Evolutionary conservation across 92 coral and sea anemone genomes (phyloP).

Genomic region (Bergia sp.): DNA sequence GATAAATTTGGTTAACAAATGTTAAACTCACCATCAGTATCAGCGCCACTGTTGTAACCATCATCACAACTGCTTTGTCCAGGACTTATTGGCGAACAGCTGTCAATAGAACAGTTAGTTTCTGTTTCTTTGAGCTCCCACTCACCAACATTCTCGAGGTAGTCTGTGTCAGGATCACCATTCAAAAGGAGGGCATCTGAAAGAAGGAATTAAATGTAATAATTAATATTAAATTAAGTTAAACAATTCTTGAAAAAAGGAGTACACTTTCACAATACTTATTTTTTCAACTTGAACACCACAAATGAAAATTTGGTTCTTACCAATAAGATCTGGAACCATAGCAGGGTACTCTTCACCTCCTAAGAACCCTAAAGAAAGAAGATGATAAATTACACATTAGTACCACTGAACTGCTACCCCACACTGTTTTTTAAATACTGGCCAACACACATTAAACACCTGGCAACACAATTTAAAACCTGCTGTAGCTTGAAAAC

Average conservation of each 20-base stretch:
- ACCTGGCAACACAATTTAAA: conserved; percentile 12
- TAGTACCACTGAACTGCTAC: background rate
- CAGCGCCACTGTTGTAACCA: conserved; percentile 6
- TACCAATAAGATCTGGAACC: conserved; percentile 24
- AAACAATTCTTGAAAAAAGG: background rate
- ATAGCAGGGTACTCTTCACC: background rate
- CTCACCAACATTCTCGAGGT: background rate
- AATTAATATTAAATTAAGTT: background rate
- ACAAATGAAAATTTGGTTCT: background rate
- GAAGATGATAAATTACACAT: background rate
- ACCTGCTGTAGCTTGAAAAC: background rate
- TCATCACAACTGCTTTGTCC: conserved; percentile 22
- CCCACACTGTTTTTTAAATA: background rate
- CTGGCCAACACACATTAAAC: background rate
- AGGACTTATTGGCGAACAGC: conserved; percentile 12
- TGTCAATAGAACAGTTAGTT: background rate
- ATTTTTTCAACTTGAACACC: background rate
- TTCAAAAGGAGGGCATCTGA: background rate
- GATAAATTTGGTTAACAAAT: too few relatives aligned
- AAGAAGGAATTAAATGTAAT: background rate
- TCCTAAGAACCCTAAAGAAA: conserved; percentile 1
- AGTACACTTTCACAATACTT: background rate
- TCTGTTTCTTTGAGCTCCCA: background rate
- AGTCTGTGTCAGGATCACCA: background rate
- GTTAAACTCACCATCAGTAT: conserved; percentile 4